Evolutionary conservation across 2,888 invertebrate genomes (phyloP), one percentile per base, ranked within the genome.

Genomic region (Mesodorylaimus sp.): DNA sequence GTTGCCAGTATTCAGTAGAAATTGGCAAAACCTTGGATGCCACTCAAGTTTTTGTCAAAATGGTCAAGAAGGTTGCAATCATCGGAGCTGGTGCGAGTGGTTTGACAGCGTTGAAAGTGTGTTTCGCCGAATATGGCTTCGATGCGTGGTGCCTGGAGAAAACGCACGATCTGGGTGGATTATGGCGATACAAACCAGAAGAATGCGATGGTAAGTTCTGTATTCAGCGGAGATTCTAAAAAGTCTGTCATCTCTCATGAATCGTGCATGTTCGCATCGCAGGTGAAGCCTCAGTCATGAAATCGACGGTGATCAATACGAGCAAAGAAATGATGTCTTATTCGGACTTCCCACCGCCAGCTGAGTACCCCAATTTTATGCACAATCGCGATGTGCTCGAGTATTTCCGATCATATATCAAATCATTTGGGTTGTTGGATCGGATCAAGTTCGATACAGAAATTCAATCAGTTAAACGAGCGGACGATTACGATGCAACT

Each of bases 321-420:
- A 64, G 63, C 47, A 71, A 71, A 55, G 67, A 66, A 54, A 60
- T 67, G 57, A 63, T 59, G 16, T 61, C 66, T 7, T 67, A 58
- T 55, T 63, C 66, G 46, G 66, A 73, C 58, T 73, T 70, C 55
- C 71, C 71, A 1, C 66, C 68, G 1, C 70, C 70, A 1, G 57
- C 60, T 32, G 58, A 69, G 10, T 68, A 62, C 52, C 68, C 72
- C 7, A 68, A 67, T 51, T 73, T 66, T 58, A 66, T 73, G 66
- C 69, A 68, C 49, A 69, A 72, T 53, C 51, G 54, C 10, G 47
- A 57, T 28, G 47, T 61, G 48, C 52, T 58, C 48, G 52, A 57
- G 50, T 54, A 65, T 54, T 53, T 63, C 23, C 48, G 56, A 45
- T 55, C 13, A 42, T 63, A 64, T 49, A 57, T 60, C 19, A 51